Percentiles rank a stretch among this genome's conserved stretches.
Conservation (phyloP, 2,888 invertebrate species). For the Oegoconia quadripuncta region DNA sequence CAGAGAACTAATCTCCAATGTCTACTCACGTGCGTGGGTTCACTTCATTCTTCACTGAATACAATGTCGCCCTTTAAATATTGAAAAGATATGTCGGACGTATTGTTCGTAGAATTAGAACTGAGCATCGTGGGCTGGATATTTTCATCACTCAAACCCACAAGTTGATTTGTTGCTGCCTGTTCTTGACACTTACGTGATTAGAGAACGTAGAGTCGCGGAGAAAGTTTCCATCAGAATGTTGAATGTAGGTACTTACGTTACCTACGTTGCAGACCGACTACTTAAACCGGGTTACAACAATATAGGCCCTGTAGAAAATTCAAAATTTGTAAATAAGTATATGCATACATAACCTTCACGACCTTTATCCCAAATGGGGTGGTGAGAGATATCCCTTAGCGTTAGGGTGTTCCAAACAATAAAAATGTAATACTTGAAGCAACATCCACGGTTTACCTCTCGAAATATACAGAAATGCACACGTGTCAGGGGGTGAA, state of each 20-base stretch:
- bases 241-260: constrained; percentile 9
- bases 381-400: too few species aligned
- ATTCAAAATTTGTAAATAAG: too few species aligned
- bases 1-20: constrained; percentile 63
- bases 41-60: constrained; percentile 38
- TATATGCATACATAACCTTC: too few species aligned
- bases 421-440: too few species aligned
- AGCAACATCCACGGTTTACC: too few species aligned
- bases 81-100: constrained; percentile 33
- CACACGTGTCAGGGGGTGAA: too few species aligned
- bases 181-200: constrained; percentile 20
- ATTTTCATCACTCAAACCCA: constrained; percentile 1
- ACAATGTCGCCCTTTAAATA: constrained; percentile 52
- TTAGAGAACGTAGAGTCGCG: constrained; percentile 16
- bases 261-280: constrained; percentile 10
- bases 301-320: too few species aligned
- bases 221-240: constrained; percentile 21
- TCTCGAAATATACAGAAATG: too few species aligned
- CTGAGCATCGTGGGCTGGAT: constrained; percentile 11
- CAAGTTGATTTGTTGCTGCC: constrained; percentile 3
- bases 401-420: too few species aligned
- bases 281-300: constrained; percentile 4
- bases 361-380: too few species aligned
- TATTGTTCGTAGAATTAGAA: constrained; percentile 11
- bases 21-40: constrained; percentile 65